phyloP scores from a whole-genome alignment of 2,113 vertebrate genomes.

The Prolemur simus region DNA sequence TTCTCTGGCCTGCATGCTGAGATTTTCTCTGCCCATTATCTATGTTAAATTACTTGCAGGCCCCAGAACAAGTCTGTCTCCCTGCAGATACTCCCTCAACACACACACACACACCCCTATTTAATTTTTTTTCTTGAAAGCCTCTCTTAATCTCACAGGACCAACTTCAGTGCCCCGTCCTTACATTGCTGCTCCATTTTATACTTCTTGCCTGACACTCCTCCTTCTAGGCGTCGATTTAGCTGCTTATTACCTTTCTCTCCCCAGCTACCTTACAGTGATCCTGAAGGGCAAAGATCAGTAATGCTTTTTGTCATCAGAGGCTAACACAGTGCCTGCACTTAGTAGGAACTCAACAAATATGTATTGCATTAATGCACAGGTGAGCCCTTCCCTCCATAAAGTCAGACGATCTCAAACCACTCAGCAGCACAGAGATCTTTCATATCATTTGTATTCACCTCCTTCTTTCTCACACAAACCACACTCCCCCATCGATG shows the following conservation, averaged over 20 bases:
- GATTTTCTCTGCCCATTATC: not conserved
- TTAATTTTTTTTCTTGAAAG: not conserved
- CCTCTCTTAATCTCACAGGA: not conserved
- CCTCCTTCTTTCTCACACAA: not conserved
- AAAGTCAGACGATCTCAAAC: not conserved
- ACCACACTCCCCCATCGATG: not conserved
- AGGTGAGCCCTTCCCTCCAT: not conserved
- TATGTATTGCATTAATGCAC: too few species aligned
- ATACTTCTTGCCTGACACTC: not conserved
- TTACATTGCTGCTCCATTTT: not conserved
- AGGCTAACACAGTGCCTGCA: not conserved
- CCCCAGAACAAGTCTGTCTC: not conserved
- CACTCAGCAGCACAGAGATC: not conserved
- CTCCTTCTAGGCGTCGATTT: not conserved
- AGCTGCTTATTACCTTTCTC: accelerated
- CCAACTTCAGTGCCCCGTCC: not conserved
- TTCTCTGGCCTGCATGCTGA: not conserved
- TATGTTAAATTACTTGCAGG: not conserved
- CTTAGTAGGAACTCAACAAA: not conserved
- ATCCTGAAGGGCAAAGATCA: not conserved
- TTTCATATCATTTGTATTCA: not conserved
- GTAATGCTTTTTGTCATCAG: not conserved
- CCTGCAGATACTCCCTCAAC: not conserved
- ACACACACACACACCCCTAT: not conserved
- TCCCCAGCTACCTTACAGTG: not conserved